phyloP scores from a whole-genome alignment of 2,797 vertebrate species.

The Macrochelys suwanniensis region DNA sequence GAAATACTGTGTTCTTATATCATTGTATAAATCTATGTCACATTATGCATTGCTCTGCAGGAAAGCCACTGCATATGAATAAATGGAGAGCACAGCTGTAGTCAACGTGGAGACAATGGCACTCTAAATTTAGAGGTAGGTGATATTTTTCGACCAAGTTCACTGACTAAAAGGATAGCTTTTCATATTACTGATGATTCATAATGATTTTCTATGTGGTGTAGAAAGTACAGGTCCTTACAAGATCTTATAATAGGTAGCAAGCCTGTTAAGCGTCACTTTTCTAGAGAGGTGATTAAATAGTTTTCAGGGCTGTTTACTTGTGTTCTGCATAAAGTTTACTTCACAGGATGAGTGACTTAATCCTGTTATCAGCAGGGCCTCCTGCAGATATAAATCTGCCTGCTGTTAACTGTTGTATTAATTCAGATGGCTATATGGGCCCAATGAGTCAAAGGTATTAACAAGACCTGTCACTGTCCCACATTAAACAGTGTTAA shows the following conservation, averaged over 20 bases:
- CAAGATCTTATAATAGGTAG: not conserved
- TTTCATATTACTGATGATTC: not conserved
- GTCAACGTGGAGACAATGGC: not conserved
- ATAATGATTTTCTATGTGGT: not conserved
- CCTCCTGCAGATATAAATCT: not conserved
- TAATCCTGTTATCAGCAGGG: not conserved
- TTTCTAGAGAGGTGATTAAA: not conserved
- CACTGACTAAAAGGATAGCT: not conserved
- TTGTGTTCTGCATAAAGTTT: not conserved
- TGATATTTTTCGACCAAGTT: not conserved
- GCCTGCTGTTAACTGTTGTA: not conserved
- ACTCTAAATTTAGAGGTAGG: constrained; percentile 5
- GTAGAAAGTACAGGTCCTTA: not conserved
- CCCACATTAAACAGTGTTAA: not conserved
- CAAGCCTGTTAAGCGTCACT: not conserved
- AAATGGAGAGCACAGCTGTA: not conserved
- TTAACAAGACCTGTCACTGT: not conserved
- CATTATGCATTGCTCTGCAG: not conserved
- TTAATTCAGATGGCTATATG: not conserved
- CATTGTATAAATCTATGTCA: not conserved
- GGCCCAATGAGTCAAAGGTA: not conserved
- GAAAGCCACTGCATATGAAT: not conserved
- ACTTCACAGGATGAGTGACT: not conserved
- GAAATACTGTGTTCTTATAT: not conserved
- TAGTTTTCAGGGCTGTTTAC: not conserved